These are phyloP conservation scores for Lerista edwardsae DNA, from an alignment of 2,797 vertebrate genomes.

Conservation along the genomic window DNA sequence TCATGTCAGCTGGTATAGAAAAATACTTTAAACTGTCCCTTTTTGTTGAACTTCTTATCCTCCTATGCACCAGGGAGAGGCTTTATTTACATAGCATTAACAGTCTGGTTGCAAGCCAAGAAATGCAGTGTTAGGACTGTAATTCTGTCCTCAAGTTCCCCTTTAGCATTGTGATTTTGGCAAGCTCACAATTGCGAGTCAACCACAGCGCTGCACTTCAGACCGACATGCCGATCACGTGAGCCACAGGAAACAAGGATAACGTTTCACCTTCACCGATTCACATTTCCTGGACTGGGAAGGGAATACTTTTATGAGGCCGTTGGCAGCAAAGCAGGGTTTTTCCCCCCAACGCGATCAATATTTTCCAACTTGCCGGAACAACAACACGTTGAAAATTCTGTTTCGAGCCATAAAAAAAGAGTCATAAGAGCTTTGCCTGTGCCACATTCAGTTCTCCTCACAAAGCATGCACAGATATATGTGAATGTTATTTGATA, in stretches of 20 bases:
- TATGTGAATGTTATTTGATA: slow-evolving; percentile 76
- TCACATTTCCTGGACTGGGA: slow-evolving; percentile 27
- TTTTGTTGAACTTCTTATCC: slow-evolving; percentile 20
- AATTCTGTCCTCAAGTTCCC: slow-evolving; percentile 17
- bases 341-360: slow-evolving; percentile 31
- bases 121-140: slow-evolving; percentile 1
- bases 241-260: slow-evolving; percentile 26
- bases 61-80: neutral
- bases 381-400: slow-evolving; percentile 1
- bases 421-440: slow-evolving; percentile 51
- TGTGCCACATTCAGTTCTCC: slow-evolving; percentile 47
- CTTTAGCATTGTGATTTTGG: neutral
- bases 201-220: neutral
- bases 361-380: slow-evolving; percentile 19
- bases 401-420: slow-evolving; percentile 32
- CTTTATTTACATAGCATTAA: neutral
- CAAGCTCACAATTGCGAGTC: neutral
- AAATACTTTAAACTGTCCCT: slow-evolving; percentile 25
- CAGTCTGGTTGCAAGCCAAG: neutral
- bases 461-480: slow-evolving; percentile 71
- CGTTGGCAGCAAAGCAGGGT: slow-evolving; percentile 1
- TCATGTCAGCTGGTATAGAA: slow-evolving; percentile 34
- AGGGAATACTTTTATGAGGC: slow-evolving; percentile 38
- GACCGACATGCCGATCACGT: slow-evolving; percentile 23
- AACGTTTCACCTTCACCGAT: slow-evolving; percentile 24